Percentiles rank a stretch among this genome's conserved stretches.
phyloP scores from a whole-genome alignment of 23 tunicate species.

The Corella eumyota region DNA sequence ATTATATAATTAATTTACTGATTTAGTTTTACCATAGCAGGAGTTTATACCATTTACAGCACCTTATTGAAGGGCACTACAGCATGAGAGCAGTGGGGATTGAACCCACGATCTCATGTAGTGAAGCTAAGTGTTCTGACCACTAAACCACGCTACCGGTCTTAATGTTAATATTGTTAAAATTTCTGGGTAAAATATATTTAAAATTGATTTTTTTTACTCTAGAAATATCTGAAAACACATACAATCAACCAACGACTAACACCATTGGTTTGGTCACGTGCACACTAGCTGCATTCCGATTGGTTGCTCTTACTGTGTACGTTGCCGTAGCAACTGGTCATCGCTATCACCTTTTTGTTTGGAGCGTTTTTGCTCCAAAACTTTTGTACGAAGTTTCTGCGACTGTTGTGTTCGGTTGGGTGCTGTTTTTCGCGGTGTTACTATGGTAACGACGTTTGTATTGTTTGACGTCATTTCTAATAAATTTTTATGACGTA shows the following conservation, averaged over 20 bases:
- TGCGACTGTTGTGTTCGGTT: slow-evolving; percentile 43
- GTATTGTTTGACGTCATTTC: background rate
- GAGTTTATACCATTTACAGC: too few relatives aligned
- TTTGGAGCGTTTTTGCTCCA: slow-evolving; percentile 96
- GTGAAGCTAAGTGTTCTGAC: too few relatives aligned
- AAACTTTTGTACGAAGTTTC: slow-evolving; percentile 67
- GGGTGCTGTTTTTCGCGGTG: slow-evolving; percentile 10
- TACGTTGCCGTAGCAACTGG: slow-evolving; percentile 52
- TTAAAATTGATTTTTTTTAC: background rate
- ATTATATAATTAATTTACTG: too few relatives aligned
- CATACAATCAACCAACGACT: too few relatives aligned
- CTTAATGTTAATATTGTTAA: too few relatives aligned
- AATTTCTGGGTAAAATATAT: too few relatives aligned
- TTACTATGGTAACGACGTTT: slow-evolving; percentile 24
- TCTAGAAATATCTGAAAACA: background rate
- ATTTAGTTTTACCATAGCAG: too few relatives aligned
- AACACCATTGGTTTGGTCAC: slow-evolving; percentile 13
- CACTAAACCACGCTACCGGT: too few relatives aligned
- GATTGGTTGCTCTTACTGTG: slow-evolving; percentile 39
- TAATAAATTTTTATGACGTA: too few relatives aligned
- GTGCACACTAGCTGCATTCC: slow-evolving; percentile 38
- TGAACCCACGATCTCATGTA: too few relatives aligned
- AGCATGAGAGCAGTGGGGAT: too few relatives aligned
- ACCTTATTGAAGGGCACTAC: too few relatives aligned
- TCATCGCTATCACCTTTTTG: slow-evolving; percentile 69